Evolutionary conservation across 2,797 vertebrate genomes (phyloP).

Genomic region (Acipenser ruthenus): DNA sequence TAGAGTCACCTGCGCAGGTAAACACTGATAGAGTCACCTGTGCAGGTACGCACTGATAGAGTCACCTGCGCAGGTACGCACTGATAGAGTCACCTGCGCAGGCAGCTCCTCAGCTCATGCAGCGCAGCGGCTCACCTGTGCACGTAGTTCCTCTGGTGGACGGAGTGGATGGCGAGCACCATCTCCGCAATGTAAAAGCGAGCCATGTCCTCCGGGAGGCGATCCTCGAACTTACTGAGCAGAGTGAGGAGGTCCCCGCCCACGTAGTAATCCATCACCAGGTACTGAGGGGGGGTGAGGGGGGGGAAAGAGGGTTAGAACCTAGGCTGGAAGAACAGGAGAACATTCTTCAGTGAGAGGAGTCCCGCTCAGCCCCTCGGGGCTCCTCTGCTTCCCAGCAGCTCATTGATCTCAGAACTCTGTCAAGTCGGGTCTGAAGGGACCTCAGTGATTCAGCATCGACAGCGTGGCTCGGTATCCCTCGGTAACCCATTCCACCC

Average conservation of each 20-base stretch:
- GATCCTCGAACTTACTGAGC: constrained; percentile 63
- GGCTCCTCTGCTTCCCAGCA: background rate
- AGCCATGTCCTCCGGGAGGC: constrained; percentile 57
- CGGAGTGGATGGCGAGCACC: constrained; percentile 62
- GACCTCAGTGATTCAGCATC: too few species aligned
- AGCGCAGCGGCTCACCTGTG: constrained; percentile 47
- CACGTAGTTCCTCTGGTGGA: constrained; percentile 61
- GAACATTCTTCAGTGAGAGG: background rate
- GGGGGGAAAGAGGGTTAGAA: constrained; percentile 31
- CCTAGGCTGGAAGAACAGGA: background rate
- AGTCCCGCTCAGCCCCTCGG: too few species aligned
- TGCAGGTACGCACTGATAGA: background rate
- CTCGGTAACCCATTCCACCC: too few species aligned
- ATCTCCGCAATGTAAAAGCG: constrained; percentile 68
- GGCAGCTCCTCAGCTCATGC: too few species aligned
- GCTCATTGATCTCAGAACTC: too few species aligned
- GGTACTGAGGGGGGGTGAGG: constrained; percentile 32
- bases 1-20: background rate
- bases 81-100: too few species aligned
- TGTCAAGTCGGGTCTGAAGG: too few species aligned
- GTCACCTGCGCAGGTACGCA: background rate
- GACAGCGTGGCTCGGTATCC: too few species aligned
- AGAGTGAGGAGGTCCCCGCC: constrained; percentile 65
- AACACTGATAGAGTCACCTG: background rate
- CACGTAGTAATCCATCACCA: constrained; percentile 56